A percentile compares a stretch with the other conserved stretches of the same genome.
These are phyloP conservation scores for Riparia riparia DNA, from an alignment of 2,113 vertebrate species.

Conservation along the genomic window DNA sequence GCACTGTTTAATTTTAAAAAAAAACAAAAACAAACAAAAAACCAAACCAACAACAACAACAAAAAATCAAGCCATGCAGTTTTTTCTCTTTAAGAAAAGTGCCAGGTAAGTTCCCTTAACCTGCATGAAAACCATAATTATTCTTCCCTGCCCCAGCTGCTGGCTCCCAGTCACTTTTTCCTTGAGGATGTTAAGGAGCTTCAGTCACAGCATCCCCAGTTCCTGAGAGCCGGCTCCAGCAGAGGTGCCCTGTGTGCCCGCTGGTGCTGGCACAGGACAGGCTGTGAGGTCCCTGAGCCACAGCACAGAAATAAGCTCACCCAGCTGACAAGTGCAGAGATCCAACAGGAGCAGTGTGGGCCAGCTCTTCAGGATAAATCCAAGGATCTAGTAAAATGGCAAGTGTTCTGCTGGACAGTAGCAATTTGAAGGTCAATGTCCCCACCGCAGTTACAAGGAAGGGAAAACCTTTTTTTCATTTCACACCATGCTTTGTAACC, in stretches of 20 bases:
- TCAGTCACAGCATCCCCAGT: neutral
- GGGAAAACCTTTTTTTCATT: neutral
- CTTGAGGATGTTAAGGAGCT: neutral
- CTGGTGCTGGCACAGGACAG: neutral
- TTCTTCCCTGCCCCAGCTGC: neutral
- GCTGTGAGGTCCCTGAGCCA: neutral
- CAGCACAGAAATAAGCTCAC: neutral
- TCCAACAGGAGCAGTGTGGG: neutral
- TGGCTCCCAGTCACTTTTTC: neutral
- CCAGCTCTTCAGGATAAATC: neutral
- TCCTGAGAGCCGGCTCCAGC: rapidly evolving
- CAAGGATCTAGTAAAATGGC: neutral
- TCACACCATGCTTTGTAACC: neutral
- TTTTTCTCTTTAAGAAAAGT: neutral
- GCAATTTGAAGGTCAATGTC: neutral
- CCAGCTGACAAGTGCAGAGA: neutral
- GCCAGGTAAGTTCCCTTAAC: neutral
- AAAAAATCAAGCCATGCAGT: neutral
- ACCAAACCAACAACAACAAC: neutral
- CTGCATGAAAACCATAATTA: neutral
- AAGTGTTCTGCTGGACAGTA: neutral
- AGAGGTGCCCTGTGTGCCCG: neutral
- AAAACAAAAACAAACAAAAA: neutral
- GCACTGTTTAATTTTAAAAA: neutral
- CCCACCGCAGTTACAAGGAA: neutral